phyloP scores from a whole-genome alignment of 2,113 vertebrate species.

The Paramisgurnus dabryanus region DNA sequence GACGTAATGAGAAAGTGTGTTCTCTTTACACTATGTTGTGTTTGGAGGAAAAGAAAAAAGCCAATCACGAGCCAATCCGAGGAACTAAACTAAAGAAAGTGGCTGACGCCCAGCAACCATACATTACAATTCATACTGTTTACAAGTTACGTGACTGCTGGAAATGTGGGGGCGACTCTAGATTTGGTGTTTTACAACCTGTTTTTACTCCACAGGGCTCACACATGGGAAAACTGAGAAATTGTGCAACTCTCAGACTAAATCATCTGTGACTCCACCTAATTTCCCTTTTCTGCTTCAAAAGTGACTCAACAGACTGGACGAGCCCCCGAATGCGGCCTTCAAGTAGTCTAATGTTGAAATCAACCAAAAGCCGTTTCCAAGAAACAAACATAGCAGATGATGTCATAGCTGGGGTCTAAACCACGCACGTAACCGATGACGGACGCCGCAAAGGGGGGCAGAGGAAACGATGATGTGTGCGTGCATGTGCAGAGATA shows the following conservation, averaged over 20 bases:
- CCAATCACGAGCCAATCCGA: not conserved
- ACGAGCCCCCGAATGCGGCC: conserved; percentile 19
- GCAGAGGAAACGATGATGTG: not conserved
- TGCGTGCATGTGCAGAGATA: too few species aligned
- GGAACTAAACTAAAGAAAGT: not conserved
- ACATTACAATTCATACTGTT: conserved; percentile 19
- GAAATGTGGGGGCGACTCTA: not conserved
- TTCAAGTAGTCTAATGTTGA: conserved; percentile 29
- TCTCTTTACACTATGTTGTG: not conserved
- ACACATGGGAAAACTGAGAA: not conserved
- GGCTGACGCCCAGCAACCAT: conserved; percentile 31
- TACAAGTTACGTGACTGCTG: not conserved
- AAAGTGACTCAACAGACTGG: conserved; percentile 34
- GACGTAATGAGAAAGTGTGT: too few species aligned
- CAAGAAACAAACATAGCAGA: conserved; percentile 3
- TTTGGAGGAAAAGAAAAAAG: not conserved
- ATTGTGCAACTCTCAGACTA: conserved; percentile 32
- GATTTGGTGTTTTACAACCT: not conserved
- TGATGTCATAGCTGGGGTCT: not conserved
- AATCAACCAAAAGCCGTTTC: conserved; percentile 24
- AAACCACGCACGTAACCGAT: not conserved
- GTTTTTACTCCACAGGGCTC: conserved; percentile 6
- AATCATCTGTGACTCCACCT: conserved; percentile 34
- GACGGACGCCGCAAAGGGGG: not conserved
- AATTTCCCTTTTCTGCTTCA: conserved; percentile 19